Evolutionary conservation across 35 echinoderm and acorn worm genomes (phyloP), one percentile per base, ranked within the genome.

Genomic region (Patiria miniata): DNA sequence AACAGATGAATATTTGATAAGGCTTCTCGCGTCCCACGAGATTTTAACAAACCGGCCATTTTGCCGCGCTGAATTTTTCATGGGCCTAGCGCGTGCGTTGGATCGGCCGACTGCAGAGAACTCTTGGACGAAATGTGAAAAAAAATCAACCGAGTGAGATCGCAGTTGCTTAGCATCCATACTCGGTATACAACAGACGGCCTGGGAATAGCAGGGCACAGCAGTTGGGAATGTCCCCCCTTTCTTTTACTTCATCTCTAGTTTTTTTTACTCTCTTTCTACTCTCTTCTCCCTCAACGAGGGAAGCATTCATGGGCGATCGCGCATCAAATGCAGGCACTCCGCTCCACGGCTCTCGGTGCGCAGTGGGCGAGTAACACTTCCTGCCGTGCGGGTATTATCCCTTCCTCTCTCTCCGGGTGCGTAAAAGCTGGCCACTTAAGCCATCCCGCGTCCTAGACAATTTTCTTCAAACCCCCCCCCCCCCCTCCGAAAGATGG

Each of bases 381-480:
- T 73, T 73, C 65, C 65, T 73, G 65, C 34, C 7, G 10, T 26
- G 14, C 34, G 15, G 65, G 26, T 73, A 73, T 73, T 73, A 73
- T 73, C 65, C 1, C 65, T 73, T 73, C 65, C 65, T 73, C 12
- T 47, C 42, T 47, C 26, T 9, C 22, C 58, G 19, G n/a, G 65
- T 10, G 65, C 65, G 65, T 73, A 73, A 73, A 73, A 73, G 65
- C 65, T 23, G 65, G 19, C 65, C 81, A 83, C 58, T 83, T 83
- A 83, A 38, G 14, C 37, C 10, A 32, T 30, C 14, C 50, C 81
- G 54, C 19, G 53, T 60, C 39, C 58, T 19, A 36, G 30, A 51
- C 54, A 39, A 57, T 38, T 57, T 28, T 36, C 58, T 83, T 47
- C 42, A 6, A 4, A 6, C 42, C 12, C 42, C 12, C 42, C 12